A percentile compares a stretch with the other conserved stretches of the same genome.
Conservation (phyloP, 2,888 invertebrate species). For the Hypena proboscidalis region DNA sequence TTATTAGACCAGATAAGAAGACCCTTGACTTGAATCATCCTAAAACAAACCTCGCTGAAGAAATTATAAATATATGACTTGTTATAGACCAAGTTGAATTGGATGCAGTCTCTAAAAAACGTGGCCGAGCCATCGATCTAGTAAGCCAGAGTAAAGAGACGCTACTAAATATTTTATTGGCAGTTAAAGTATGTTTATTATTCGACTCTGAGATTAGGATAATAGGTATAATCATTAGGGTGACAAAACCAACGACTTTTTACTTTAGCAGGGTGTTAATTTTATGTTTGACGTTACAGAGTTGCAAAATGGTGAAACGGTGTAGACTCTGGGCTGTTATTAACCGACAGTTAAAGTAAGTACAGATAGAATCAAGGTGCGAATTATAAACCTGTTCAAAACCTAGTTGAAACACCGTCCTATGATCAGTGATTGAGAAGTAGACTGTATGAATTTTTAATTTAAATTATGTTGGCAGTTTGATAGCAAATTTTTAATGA, state of each 20-base stretch:
- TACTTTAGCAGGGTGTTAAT: conserved; percentile 30
- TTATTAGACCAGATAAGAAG: conserved; percentile 52
- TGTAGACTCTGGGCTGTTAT: conserved; percentile 1
- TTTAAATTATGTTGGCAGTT: too few species aligned
- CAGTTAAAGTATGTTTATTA: conserved; percentile 78
- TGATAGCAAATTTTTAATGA: too few species aligned
- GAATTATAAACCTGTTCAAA: not conserved
- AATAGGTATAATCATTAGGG: conserved; percentile 77
- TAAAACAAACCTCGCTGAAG: not conserved
- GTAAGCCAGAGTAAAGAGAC: conserved; percentile 62
- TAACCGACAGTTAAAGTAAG: not conserved
- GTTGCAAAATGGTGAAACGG: conserved; percentile 21
- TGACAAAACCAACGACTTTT: conserved; percentile 62
- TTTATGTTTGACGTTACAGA: conserved; percentile 33
- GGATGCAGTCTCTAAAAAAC: conserved; percentile 64
- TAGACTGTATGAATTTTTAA: too few species aligned
- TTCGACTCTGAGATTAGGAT: conserved; percentile 74
- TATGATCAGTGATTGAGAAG: too few species aligned
- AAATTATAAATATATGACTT: not conserved
- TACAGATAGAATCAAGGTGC: not conserved
- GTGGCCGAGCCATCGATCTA: conserved; percentile 64
- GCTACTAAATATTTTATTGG: conserved; percentile 82
- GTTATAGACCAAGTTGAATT: conserved; percentile 48
- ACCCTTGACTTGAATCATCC: conserved; percentile 3
- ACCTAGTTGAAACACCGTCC: not conserved